phyloP scores from a whole-genome alignment of 2,797 vertebrate species.

The Oryzias sinensis region DNA sequence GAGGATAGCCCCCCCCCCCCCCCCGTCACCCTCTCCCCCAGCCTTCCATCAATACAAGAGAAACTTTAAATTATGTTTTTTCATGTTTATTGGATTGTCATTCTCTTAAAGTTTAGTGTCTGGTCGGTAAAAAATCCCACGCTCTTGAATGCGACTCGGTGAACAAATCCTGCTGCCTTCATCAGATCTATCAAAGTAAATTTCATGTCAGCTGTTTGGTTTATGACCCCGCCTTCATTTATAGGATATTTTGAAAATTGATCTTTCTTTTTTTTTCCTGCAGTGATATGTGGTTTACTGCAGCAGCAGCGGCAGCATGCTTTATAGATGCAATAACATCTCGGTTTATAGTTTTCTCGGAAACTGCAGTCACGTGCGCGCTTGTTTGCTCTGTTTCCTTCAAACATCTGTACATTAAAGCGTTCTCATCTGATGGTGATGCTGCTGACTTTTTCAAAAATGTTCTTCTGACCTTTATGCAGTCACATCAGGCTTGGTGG shows the following conservation, averaged over 20 bases:
- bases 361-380: slow-evolving; percentile 50
- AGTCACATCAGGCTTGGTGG: slow-evolving; percentile 14
- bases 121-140: no score
- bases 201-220: slow-evolving; percentile 66
- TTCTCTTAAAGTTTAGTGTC: no score
- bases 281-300: slow-evolving; percentile 69
- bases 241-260: slow-evolving; percentile 63
- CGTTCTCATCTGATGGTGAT: not conserved
- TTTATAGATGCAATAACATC: slow-evolving; percentile 72
- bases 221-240: slow-evolving; percentile 68
- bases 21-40: slow-evolving; percentile 12
- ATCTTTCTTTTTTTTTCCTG: slow-evolving; percentile 22
- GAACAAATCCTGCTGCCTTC: slow-evolving; percentile 50
- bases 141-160: slow-evolving; percentile 25
- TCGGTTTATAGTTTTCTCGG: slow-evolving; percentile 64
- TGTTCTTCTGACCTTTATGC: slow-evolving; percentile 32
- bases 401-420: not conserved
- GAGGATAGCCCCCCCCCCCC: slow-evolving; percentile 27
- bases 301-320: slow-evolving; percentile 52
- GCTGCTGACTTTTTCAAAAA: slow-evolving; percentile 9
- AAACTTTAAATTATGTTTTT: slow-evolving; percentile 1
- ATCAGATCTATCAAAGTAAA: slow-evolving; percentile 46
- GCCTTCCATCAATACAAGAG: slow-evolving; percentile 18
- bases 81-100: not conserved
- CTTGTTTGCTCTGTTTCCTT: not conserved